phyloP scores from a whole-genome alignment of 1,140 invertebrate species.

The Chironomus striatipennis region DNA sequence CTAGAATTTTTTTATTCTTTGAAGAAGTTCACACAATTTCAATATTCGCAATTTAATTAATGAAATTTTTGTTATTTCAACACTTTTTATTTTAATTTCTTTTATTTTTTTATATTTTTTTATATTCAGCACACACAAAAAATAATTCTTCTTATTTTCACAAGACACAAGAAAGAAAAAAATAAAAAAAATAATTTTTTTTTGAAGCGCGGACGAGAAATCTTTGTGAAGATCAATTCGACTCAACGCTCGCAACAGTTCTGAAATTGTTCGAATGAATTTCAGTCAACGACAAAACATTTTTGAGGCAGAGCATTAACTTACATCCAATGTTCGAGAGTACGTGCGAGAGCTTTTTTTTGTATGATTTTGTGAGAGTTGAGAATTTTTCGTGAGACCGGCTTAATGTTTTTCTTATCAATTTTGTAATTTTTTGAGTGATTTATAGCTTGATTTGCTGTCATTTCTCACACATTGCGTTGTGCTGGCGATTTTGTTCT shows the following conservation, averaged over 20 bases:
- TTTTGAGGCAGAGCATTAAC: no score
- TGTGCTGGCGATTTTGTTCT: no score
- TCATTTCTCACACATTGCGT: no score
- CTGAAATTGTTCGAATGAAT: background rate
- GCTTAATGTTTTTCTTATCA: background rate
- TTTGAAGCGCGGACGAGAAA: conserved; percentile 18
- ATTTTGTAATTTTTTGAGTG: background rate
- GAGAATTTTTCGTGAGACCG: background rate
- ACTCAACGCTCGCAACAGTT: background rate
- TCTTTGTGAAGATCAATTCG: background rate
- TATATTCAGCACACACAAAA: conserved; percentile 7
- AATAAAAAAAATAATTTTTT: no score
- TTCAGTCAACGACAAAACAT: no score
- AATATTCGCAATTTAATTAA: background rate
- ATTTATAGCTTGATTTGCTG: background rate
- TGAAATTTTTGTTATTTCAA: background rate
- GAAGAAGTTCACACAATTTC: background rate
- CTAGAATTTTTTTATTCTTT: background rate
- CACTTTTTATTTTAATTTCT: background rate
- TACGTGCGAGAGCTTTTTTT: no score
- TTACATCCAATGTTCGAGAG: no score
- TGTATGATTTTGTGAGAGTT: no score
- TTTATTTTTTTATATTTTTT: background rate
- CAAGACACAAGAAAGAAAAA: background rate
- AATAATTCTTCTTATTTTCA: conserved; percentile 1